A percentile compares a stretch with the other conserved stretches of the same genome.
These are phyloP conservation scores for Synergus itoensis DNA, from an alignment of 2,888 invertebrate genomes.

Conservation along the genomic window DNA sequence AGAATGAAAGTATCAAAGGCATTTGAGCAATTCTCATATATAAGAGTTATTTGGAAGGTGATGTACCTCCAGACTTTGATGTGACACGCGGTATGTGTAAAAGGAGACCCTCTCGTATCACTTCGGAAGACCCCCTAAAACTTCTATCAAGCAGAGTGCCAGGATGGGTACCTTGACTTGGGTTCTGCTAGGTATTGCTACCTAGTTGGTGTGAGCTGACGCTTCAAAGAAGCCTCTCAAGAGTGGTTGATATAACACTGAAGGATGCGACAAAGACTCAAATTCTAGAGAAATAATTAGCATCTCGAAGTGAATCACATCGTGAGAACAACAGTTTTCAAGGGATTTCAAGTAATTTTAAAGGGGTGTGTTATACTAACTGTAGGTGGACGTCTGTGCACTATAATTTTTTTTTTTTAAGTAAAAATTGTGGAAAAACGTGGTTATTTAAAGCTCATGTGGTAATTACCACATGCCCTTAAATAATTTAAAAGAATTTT, in stretches of 20 bases:
- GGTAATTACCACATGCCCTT: too few relatives aligned
- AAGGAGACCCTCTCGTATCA: conserved; percentile 49
- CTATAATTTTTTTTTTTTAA: too few relatives aligned
- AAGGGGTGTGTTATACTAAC: not conserved
- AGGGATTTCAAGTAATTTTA: not conserved
- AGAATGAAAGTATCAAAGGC: not conserved
- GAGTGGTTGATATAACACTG: conserved; percentile 22
- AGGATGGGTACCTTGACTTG: conserved; percentile 62
- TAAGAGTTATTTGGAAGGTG: conserved; percentile 29
- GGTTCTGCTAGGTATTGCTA: conserved; percentile 56
- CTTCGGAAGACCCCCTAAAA: conserved; percentile 55
- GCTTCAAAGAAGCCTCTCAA: conserved; percentile 53
- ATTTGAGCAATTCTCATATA: conserved; percentile 9
- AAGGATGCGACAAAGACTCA: conserved; percentile 2
- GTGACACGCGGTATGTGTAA: conserved; percentile 25
- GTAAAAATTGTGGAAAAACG: too few relatives aligned
- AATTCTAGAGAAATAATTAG: conserved; percentile 23
- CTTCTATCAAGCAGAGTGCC: conserved; percentile 62
- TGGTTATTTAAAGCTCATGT: too few relatives aligned
- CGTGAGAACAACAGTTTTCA: too few relatives aligned
- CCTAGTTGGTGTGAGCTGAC: not conserved
- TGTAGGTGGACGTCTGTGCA: too few relatives aligned
- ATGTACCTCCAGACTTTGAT: conserved; percentile 5
- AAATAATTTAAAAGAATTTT: not conserved
- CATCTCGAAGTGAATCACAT: not conserved